Conservation (phyloP, 2,888 invertebrate genomes). For the Eristalis arbustorum region DNA sequence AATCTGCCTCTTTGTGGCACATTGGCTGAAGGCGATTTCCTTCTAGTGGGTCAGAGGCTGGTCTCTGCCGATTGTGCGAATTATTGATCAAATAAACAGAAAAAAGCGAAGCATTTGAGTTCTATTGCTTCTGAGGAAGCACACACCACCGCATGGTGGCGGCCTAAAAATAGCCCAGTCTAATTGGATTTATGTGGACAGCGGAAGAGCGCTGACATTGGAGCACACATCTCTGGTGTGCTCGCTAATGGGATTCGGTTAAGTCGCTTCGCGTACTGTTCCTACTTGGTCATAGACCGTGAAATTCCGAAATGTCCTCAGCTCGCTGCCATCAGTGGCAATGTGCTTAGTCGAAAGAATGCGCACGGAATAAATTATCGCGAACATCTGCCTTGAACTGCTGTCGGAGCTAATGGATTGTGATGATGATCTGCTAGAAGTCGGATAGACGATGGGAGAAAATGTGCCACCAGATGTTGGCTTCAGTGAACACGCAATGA, state of each 20-base stretch:
- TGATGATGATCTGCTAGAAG: background rate
- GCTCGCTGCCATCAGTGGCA: too few species aligned
- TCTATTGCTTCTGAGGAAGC: background rate
- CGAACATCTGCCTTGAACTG: background rate
- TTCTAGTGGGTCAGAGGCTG: too few species aligned
- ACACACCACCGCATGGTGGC: background rate
- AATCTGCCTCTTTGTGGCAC: background rate
- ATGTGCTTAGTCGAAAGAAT: background rate
- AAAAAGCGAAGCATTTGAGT: background rate
- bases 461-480: background rate
- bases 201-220: background rate
- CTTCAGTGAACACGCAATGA: background rate
- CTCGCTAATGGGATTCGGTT: background rate
- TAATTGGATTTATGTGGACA: constrained; percentile 5
- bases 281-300: background rate
- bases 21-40: too few species aligned
- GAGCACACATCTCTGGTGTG: background rate
- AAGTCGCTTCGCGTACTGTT: background rate
- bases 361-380: background rate
- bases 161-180: background rate
- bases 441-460: background rate
- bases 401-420: background rate
- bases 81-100: constrained; percentile 4
- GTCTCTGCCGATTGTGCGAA: background rate
- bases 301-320: background rate